Percentiles rank a stretch among this genome's conserved stretches.
Conservation (phyloP, 2,113 vertebrate genomes). For the Anolis carolinensis region DNA sequence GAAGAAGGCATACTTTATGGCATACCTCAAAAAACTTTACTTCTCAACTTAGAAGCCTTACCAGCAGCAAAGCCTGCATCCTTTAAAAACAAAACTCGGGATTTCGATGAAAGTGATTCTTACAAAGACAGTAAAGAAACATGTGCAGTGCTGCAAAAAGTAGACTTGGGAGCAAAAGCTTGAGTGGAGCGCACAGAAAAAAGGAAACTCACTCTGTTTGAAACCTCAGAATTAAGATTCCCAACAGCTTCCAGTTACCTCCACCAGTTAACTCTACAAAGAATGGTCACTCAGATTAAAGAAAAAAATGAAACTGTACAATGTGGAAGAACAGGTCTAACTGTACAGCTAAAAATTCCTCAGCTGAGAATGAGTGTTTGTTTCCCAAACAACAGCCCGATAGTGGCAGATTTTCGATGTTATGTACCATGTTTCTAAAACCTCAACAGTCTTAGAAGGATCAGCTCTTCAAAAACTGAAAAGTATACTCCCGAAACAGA, state of each 20-base stretch:
- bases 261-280: conserved; percentile 94
- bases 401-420: conserved; percentile 86
- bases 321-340: conserved; percentile 80
- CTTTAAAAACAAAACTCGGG: conserved; percentile 84
- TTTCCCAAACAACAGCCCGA: conserved; percentile 85
- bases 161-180: conserved; percentile 91
- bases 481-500: conserved; percentile 91
- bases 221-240: conserved; percentile 90
- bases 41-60: conserved; percentile 92
- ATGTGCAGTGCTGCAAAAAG: conserved; percentile 93
- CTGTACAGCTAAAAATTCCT: conserved; percentile 91
- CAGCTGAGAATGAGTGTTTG: conserved; percentile 87
- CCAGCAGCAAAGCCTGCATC: conserved; percentile 85
- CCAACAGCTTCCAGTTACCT: conserved; percentile 91
- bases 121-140: conserved; percentile 90
- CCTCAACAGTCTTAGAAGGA: conserved; percentile 84
- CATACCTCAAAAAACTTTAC: conserved; percentile 96
- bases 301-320: conserved; percentile 85
- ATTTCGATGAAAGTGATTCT: conserved; percentile 86
- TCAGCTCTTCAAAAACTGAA: conserved; percentile 90
- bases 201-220: conserved; percentile 83
- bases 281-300: conserved; percentile 89
- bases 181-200: conserved; percentile 89
- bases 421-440: conserved; percentile 89
- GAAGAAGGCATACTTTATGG: conserved; percentile 99